Evolutionary conservation across 1,140 invertebrate species (phyloP).

Genomic region (Heliconius eleuchia): DNA sequence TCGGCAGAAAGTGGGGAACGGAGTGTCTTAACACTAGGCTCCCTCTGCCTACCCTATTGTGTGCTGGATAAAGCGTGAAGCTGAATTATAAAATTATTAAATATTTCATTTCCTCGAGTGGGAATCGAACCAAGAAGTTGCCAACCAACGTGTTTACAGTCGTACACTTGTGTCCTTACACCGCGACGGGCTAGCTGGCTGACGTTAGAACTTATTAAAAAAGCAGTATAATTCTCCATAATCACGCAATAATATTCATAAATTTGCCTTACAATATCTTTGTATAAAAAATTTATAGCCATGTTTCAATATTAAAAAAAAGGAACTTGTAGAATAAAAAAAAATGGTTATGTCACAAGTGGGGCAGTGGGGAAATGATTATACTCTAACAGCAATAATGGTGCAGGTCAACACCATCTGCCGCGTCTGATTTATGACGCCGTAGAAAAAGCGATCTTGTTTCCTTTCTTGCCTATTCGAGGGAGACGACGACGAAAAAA

Average conservation of each 20-base stretch:
- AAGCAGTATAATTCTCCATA: too few relatives aligned
- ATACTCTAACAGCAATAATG: slow-evolving; percentile 68
- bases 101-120: neutral
- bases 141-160: neutral
- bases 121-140: neutral
- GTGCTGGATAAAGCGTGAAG: too few relatives aligned
- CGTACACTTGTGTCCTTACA: neutral
- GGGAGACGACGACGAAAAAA: neutral
- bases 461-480: slow-evolving; percentile 27
- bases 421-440: slow-evolving; percentile 70
- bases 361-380: slow-evolving; percentile 20
- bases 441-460: slow-evolving; percentile 51
- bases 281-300: neutral
- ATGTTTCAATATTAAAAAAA: neutral
- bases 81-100: too few relatives aligned
- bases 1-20: too few relatives aligned
- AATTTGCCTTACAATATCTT: neutral
- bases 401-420: slow-evolving; percentile 70
- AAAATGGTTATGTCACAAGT: slow-evolving; percentile 17
- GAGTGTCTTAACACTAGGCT: too few relatives aligned
- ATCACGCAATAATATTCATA: neutral
- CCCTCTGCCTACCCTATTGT: too few relatives aligned
- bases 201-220: neutral
- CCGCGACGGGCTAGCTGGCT: neutral
- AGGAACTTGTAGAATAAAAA: neutral